Percentiles rank a stretch among this genome's conserved stretches.
Conservation (phyloP, 2,888 invertebrate species). For the Chalcis sispes region DNA sequence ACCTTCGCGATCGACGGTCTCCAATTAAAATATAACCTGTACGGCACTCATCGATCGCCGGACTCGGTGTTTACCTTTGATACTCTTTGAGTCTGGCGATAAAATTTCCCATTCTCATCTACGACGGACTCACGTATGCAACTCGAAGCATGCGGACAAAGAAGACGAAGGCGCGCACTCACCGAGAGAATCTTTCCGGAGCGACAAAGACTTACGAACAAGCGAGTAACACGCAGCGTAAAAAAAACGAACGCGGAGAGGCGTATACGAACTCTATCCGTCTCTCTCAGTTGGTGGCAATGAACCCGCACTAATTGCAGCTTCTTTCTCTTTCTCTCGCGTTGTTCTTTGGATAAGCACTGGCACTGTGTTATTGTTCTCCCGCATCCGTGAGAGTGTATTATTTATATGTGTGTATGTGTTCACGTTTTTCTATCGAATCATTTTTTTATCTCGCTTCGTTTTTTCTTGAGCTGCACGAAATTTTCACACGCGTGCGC, state of each 20-base stretch:
- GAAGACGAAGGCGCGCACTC: neutral
- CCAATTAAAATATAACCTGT: slow-evolving; percentile 38
- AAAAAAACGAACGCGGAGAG: slow-evolving; percentile 12
- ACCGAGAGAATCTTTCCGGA: slow-evolving; percentile 1
- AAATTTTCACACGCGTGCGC: slow-evolving; percentile 8
- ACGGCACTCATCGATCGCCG: too few relatives aligned
- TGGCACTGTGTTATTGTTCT: neutral
- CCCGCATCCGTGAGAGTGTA: neutral
- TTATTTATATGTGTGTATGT: neutral
- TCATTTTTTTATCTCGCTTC: too few relatives aligned
- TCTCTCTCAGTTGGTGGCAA: slow-evolving; percentile 48
- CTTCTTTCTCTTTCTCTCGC: slow-evolving; percentile 8
- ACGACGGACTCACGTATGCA: neutral
- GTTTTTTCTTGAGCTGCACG: too few relatives aligned
- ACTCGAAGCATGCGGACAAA: neutral
- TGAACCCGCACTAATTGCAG: slow-evolving; percentile 51
- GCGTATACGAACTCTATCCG: slow-evolving; percentile 26
- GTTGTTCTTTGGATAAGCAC: neutral
- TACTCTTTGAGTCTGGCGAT: too few relatives aligned
- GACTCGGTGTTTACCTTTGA: too few relatives aligned
- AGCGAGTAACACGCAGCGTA: neutral
- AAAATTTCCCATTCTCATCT: too few relatives aligned
- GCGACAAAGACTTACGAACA: neutral
- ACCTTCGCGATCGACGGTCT: slow-evolving; percentile 4
- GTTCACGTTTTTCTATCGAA: neutral